Evolutionary conservation across 30 jellyfish, hydroid and myxozoan species (phyloP), one percentile per base, ranked within the genome.

Genomic region (Hydractinia symbiolongicarpus): DNA sequence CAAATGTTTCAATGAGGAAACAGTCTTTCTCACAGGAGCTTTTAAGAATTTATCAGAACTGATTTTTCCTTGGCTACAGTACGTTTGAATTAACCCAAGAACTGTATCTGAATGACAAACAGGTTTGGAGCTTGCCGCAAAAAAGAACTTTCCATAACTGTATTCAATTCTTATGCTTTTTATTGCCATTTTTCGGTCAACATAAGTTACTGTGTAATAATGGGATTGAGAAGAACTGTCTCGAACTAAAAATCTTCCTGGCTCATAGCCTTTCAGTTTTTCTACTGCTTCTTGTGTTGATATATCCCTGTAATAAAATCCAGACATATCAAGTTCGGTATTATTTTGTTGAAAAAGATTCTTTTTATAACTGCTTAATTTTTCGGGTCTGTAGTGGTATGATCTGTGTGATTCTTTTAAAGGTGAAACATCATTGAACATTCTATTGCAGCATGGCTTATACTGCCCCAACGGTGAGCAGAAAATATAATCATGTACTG

Each of bases 351-450:
- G 74, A 4, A 64, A 64, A n/a, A 64, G 9, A 69, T 72, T 62
- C 73, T 49, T 68, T 57, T 9, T 84, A 75, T 9, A 82, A 54
- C 53, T 82, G 61, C 70, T 84, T 70, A 53, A 81, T 70, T 40
- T 67, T 72, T 78, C 55, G 60, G 55, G 84, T 8, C 50, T 77
- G 68, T 50, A 73, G 68, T 17, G 81, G 19, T 19, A 10, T 79
- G 1, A 79, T 64, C 44, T 30, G 44, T 30, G 44, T 30, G 44
- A 30, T 30, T 30, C 44, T 30, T 30, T 30, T 30, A 30, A 30
- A 30, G 44, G 44, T 30, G 44, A 30, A 30, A 30, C 44, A 30
- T 30, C 44, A 30, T 30, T 30, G 44, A 30, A 30, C 44, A 30
- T 30, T 30, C 44, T 30, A 30, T 30, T 30, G 44, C 1, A 30